phyloP scores from a whole-genome alignment of 2,888 invertebrate genomes.

The Chymomyza caudatula region DNA sequence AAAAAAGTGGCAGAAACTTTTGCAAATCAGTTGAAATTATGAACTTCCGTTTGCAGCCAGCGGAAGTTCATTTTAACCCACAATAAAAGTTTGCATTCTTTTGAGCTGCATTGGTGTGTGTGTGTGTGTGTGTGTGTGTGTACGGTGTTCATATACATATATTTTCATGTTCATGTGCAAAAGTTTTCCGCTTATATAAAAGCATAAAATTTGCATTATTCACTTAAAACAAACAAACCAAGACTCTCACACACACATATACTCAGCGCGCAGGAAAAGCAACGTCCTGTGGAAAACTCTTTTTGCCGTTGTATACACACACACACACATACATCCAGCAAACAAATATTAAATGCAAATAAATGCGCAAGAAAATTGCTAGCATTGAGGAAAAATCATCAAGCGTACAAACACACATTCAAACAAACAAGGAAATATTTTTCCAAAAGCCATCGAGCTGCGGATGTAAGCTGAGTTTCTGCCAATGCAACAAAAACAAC shows the following conservation, averaged over 20 bases:
- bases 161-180: slow-evolving; percentile 69
- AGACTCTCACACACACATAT: slow-evolving; percentile 8
- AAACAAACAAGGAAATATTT: slow-evolving; percentile 2
- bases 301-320: slow-evolving; percentile 47
- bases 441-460: not conserved
- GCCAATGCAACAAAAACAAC: not conserved
- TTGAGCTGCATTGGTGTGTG: slow-evolving; percentile 9
- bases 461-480: not conserved
- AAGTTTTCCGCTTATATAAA: slow-evolving; percentile 66
- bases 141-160: slow-evolving; percentile 19
- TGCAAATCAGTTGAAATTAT: slow-evolving; percentile 73
- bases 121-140: slow-evolving; percentile 13
- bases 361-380: slow-evolving; percentile 63
- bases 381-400: slow-evolving; percentile 39
- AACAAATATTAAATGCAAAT: slow-evolving; percentile 70
- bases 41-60: slow-evolving; percentile 68
- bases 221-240: slow-evolving; percentile 67
- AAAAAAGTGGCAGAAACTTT: slow-evolving; percentile 54
- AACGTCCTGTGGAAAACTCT: slow-evolving; percentile 49
- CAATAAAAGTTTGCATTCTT: slow-evolving; percentile 70
- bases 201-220: slow-evolving; percentile 72
- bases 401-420: slow-evolving; percentile 4
- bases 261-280: not conserved
- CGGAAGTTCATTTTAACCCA: slow-evolving; percentile 73
- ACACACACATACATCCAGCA: slow-evolving; percentile 39